These are phyloP conservation scores for Iguana delicatissima DNA, from an alignment of 2,797 vertebrate genomes.

Conservation along the genomic window DNA sequence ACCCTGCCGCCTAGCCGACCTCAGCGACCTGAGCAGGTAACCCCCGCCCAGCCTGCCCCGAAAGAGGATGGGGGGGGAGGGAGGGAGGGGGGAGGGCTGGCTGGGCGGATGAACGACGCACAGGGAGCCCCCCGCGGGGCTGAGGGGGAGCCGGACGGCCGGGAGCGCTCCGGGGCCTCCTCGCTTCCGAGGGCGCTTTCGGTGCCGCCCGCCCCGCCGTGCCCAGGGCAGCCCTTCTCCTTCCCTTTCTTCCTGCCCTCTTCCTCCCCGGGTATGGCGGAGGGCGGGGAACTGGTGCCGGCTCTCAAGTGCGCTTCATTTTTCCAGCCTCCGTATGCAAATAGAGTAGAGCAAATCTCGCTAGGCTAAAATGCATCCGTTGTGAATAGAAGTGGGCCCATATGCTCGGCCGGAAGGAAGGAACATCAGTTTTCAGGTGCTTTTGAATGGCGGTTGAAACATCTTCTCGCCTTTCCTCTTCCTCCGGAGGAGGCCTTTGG, in stretches of 20 bases:
- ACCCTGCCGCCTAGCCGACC: background rate
- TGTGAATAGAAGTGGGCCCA: background rate
- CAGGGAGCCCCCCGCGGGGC: background rate
- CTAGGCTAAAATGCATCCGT: background rate
- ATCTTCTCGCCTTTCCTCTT: background rate
- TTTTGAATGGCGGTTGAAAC: background rate
- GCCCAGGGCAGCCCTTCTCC: background rate
- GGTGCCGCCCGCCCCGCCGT: too few relatives aligned
- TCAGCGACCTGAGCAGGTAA: background rate
- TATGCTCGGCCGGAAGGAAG: background rate
- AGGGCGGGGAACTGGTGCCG: constrained; percentile 1
- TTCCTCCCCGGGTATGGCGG: background rate
- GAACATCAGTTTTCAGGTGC: background rate
- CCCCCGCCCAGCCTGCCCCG: background rate
- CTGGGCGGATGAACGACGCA: background rate
- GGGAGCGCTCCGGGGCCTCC: background rate
- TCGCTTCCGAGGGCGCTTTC: background rate
- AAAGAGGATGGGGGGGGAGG: background rate
- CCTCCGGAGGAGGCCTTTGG: background rate
- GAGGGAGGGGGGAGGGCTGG: too few relatives aligned
- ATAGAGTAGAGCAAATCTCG: background rate
- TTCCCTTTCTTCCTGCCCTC: background rate
- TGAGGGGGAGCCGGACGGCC: background rate
- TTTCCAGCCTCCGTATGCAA: background rate
- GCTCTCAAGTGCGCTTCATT: background rate